These are phyloP conservation scores for Onychomys leucogaster DNA, from an alignment of 2,797 vertebrate genomes.

Conservation along the genomic window DNA sequence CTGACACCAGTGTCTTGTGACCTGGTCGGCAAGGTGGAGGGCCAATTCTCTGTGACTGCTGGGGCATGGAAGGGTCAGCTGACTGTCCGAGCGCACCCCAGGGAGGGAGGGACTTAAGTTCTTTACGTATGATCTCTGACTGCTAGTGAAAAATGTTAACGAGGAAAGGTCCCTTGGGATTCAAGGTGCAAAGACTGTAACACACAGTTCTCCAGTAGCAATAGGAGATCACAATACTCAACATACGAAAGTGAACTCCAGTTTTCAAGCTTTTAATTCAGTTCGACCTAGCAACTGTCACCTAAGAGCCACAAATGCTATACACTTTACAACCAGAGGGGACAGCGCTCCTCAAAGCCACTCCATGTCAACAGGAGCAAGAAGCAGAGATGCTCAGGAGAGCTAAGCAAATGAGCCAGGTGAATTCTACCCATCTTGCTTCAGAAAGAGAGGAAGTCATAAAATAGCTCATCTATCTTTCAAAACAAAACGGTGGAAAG, in stretches of 20 bases:
- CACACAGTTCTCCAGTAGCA: constrained; percentile 33
- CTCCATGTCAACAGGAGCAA: constrained; percentile 31
- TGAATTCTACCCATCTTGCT: constrained; percentile 28
- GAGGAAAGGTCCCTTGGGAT: constrained; percentile 72
- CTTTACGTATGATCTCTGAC: constrained; percentile 74
- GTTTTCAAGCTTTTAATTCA: constrained; percentile 60
- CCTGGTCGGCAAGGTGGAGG: not conserved
- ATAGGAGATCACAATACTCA: constrained; percentile 50
- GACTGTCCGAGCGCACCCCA: constrained; percentile 59
- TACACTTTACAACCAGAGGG: not conserved
- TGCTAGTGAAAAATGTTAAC: constrained; percentile 64
- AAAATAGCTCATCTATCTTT: constrained; percentile 17
- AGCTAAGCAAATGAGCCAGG: constrained; percentile 56
- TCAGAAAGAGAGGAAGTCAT: constrained; percentile 39
- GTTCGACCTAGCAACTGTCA: constrained; percentile 53
- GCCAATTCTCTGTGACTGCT: not conserved
- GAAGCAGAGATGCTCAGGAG: constrained; percentile 49
- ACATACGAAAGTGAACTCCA: constrained; percentile 14
- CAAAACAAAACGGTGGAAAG: constrained; percentile 10
- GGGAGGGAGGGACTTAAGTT: constrained; percentile 72
- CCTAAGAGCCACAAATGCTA: constrained; percentile 17
- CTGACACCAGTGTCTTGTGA: constrained; percentile 17
- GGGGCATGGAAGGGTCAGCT: constrained; percentile 25
- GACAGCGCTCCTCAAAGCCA: not conserved
- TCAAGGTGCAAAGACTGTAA: constrained; percentile 49